phyloP scores from a whole-genome alignment of 2,113 vertebrate species.

The Thryonomys swinderianus region DNA sequence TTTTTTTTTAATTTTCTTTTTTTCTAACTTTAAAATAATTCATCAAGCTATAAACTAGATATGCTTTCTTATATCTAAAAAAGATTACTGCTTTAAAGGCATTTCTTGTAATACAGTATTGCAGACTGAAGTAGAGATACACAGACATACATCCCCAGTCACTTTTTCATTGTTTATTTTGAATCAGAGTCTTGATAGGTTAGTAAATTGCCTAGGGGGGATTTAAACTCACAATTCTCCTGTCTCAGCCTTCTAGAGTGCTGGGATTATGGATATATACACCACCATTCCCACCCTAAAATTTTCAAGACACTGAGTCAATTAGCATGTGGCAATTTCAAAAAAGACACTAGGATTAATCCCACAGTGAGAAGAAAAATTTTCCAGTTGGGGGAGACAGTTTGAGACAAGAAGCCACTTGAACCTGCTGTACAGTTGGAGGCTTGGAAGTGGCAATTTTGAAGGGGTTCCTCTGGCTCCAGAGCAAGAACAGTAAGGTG shows the following conservation, averaged over 20 bases:
- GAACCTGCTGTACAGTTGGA: background rate
- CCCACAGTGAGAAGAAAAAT: background rate
- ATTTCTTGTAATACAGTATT: background rate
- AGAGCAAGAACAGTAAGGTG: background rate
- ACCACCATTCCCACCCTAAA: background rate
- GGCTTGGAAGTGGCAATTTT: background rate
- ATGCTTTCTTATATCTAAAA: background rate
- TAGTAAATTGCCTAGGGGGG: background rate
- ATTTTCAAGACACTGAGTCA: background rate
- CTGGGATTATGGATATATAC: background rate
- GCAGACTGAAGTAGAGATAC: background rate
- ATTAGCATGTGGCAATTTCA: background rate
- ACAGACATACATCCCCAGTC: background rate
- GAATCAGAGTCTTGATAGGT: background rate
- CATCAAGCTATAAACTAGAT: background rate
- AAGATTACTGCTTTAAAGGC: background rate
- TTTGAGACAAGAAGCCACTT: background rate
- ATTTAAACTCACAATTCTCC: background rate
- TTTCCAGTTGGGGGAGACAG: background rate
- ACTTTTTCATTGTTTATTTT: background rate
- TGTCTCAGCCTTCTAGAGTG: background rate
- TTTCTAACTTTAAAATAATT: too few species aligned
- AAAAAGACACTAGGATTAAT: background rate
- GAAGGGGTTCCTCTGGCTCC: background rate
- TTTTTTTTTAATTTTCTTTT: too few species aligned